Percentiles rank a stretch among this genome's conserved stretches.
Conservation (phyloP, 2,797 vertebrate genomes). For the Syngnathus acus region DNA sequence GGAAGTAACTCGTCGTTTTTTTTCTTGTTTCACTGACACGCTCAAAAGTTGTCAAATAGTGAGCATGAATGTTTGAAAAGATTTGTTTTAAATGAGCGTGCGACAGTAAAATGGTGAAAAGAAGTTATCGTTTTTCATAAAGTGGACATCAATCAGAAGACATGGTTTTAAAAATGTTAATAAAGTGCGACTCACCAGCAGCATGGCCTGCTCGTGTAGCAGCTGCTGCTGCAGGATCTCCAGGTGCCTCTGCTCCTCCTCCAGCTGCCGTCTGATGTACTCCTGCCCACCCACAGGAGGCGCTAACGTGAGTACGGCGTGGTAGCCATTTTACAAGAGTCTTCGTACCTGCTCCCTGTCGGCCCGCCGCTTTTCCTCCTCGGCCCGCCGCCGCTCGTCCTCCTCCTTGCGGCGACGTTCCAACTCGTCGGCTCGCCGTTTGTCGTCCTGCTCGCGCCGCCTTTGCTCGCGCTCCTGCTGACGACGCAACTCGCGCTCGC, state of each 20-base stretch:
- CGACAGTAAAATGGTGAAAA: background rate
- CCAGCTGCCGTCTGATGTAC: conserved; percentile 96
- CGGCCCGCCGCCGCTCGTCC: conserved; percentile 87
- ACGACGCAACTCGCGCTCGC: conserved; percentile 88
- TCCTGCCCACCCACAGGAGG: conserved; percentile 75
- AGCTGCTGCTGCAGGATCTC: conserved; percentile 98
- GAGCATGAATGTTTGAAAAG: too few species aligned
- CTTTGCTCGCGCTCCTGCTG: conserved; percentile 96
- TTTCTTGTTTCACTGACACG: background rate
- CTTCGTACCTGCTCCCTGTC: conserved; percentile 86
- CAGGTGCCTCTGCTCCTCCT: conserved; percentile 98
- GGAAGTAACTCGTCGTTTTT: conserved; percentile 1
- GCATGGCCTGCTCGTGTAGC: conserved; percentile 97
- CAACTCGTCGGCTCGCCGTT: conserved; percentile 86
- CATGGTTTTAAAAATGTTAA: too few species aligned
- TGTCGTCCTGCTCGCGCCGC: conserved; percentile 91
- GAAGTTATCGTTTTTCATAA: background rate
- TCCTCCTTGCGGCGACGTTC: conserved; percentile 92
- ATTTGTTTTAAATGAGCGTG: background rate
- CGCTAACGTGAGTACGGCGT: background rate
- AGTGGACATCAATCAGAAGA: too few species aligned
- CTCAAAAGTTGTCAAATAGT: background rate
- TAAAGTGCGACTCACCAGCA: conserved; percentile 82
- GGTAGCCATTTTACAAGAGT: too few species aligned
- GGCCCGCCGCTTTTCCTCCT: conserved; percentile 91